Evolutionary conservation across 2,888 invertebrate species (phyloP), one percentile per base, ranked within the genome.

Genomic region (Drosophila percnosoma): DNA sequence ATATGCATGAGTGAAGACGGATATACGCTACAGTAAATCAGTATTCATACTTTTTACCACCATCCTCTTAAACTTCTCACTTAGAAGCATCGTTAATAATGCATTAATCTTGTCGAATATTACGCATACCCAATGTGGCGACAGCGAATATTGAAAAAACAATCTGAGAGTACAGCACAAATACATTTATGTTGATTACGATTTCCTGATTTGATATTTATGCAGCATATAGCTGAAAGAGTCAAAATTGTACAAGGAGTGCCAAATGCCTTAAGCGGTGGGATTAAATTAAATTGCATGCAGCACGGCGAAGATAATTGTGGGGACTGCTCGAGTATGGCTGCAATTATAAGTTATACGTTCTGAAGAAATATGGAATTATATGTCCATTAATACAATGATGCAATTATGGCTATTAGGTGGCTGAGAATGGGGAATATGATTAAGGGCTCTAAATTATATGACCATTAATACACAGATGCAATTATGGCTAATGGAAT

Each of bases 41-140:
- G 55, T 45, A 36, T 59, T 33, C 31, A 38, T 27, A 38, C 33
- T 11, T n/a, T 38, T 29, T 38, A 38, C 55, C 27, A 49, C 24
- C 10, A 8, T 33, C 13, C 21, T 15, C 55, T 10, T 29, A 1
- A 11, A 15, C 11, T 4, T 27, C 45, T 2, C 18, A 45, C 27
- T 18, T 57, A 34, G 34, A 45, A 34, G 73, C 69, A 38, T 38
- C 55, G 70, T 82, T 63, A 55, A 42, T 57, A 60, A 64, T 72
- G 82, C 85, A 87, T 89, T 82, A 76, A 82, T 78, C 80, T 67
- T 52, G 68, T 77, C 77, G 73, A 67, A 79, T 77, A 82, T 84
- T 74, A 77, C 59, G 77, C 64, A 89, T 87, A 65, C 73, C 74
- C 67, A 55, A 63, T 53, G 69, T 63, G 57, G 53, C 48, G 49